These are phyloP conservation scores for Polydrusus tereticollis DNA, from an alignment of 2,888 invertebrate species.

Conservation along the genomic window DNA sequence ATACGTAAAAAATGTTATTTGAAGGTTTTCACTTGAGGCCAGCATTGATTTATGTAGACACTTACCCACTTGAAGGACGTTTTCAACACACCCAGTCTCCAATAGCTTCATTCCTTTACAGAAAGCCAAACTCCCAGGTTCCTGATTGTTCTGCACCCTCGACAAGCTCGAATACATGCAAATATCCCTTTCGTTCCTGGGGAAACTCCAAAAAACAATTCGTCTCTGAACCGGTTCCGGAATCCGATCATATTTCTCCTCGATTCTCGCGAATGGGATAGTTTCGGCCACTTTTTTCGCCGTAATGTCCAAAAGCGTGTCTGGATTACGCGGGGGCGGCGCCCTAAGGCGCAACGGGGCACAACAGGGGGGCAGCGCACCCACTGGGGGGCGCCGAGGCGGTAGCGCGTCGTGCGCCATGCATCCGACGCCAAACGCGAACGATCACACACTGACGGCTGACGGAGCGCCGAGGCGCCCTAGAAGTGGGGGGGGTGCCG, in stretches of 20 bases:
- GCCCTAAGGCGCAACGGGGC: conserved; percentile 55
- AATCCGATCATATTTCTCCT: conserved; percentile 88
- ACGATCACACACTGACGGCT: conserved; percentile 63
- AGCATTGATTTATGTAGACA: conserved; percentile 54
- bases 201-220: conserved; percentile 92
- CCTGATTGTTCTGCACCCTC: conserved; percentile 62
- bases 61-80: conserved; percentile 91
- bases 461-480: conserved; percentile 9
- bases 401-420: conserved; percentile 59
- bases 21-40: not conserved
- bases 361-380: conserved; percentile 66
- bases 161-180: conserved; percentile 81
- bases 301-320: conserved; percentile 84
- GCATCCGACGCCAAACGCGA: conserved; percentile 39
- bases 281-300: conserved; percentile 87
- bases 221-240: conserved; percentile 90
- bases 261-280: conserved; percentile 88
- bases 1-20: not conserved
- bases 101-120: conserved; percentile 88
- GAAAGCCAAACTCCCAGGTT: conserved; percentile 87
- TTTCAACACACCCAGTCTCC: conserved; percentile 86
- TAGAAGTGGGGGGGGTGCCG: conserved; percentile 10
- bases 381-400: conserved; percentile 63
- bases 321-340: conserved; percentile 70
- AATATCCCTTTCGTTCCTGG: conserved; percentile 88